Percentiles rank a stretch among this genome's conserved stretches.
Evolutionary conservation across 2,113 vertebrate genomes (phyloP).

Genomic region (Scortum barcoo): DNA sequence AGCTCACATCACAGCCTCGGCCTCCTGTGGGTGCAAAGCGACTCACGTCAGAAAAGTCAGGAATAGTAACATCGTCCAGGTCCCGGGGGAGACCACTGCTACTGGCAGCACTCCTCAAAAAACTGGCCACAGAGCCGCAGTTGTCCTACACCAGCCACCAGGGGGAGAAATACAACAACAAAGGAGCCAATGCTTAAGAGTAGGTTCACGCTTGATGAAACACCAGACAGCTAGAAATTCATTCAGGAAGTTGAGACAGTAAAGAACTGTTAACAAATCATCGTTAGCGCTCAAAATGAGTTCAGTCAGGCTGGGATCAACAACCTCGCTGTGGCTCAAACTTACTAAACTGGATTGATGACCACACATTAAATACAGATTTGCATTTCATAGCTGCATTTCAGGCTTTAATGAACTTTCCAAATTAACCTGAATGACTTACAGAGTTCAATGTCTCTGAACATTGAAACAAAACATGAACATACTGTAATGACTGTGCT

Average conservation of each 20-base stretch:
- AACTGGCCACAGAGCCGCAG: slow-evolving; percentile 80
- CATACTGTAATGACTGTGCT: background rate
- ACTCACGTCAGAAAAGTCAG: slow-evolving; percentile 79
- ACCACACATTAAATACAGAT: background rate
- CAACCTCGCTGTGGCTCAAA: background rate
- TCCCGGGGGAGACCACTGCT: slow-evolving; percentile 70
- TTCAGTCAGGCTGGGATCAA: background rate
- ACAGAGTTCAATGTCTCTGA: background rate
- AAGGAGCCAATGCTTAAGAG: slow-evolving; percentile 2
- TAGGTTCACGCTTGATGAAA: too few species aligned
- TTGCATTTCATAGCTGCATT: background rate
- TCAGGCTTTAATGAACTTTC: background rate
- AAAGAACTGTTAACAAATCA: background rate
- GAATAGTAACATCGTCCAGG: slow-evolving; percentile 81
- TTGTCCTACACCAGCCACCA: slow-evolving; percentile 77
- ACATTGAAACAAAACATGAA: background rate
- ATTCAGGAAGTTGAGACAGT: background rate
- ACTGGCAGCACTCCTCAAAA: slow-evolving; percentile 69
- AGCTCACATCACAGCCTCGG: slow-evolving; percentile 13
- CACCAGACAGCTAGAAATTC: background rate
- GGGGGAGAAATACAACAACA: slow-evolving; percentile 59
- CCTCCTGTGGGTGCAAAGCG: slow-evolving; percentile 16
- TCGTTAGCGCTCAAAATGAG: background rate
- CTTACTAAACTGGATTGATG: background rate
- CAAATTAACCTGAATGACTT: too few species aligned